Evolutionary conservation across 2,888 invertebrate genomes (phyloP), one percentile per base, ranked within the genome.

Genomic region (Clitarchus hookeri): DNA sequence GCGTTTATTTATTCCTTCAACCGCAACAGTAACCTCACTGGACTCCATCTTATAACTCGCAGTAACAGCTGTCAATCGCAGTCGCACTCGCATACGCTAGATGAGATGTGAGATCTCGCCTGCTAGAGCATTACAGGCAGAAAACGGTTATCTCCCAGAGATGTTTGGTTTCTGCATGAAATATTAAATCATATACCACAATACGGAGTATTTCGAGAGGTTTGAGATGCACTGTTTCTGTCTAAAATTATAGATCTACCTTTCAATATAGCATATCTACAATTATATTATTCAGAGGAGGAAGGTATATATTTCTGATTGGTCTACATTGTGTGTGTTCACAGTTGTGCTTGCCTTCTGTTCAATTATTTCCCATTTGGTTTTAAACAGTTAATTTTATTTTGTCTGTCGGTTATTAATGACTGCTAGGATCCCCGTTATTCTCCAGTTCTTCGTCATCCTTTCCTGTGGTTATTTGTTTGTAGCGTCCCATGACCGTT

Each of bases 41-140:
- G 79, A 27, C 79, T 3, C 8, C 13, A 79, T 79, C 25, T 79
- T 79, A 13, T n/a, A 79, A n/a, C 79, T 79, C 79, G 25, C 79
- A 79, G 79, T 79, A 48, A 48, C 79, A 79, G 23, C 79, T 79
- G 79, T 4, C 79, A 79, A 25, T 79, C 25, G 27, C 27, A 79
- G 79, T 25, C 27, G 23, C 12, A 26, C 25, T 79, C n/a, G 79
- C 23, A 79, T 48, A 48, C 48, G 48, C 16, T 1, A 13, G 48
- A 48, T 16, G 16, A 27, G 26, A n/a, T n/a, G 27, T n/a, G 13
- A 79, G 23, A 79, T n/a, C 79, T 79, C 79, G 79, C 36, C 79
- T n/a, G 79, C 3, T n/a, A 79, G 23, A 27, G 79, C 79, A 79
- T 6, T n/a, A 79, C n/a, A 78, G 16, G 78, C 0, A 78, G 78